Conservation (phyloP, 2,113 vertebrate species). For the Tachysurus fulvidraco region DNA sequence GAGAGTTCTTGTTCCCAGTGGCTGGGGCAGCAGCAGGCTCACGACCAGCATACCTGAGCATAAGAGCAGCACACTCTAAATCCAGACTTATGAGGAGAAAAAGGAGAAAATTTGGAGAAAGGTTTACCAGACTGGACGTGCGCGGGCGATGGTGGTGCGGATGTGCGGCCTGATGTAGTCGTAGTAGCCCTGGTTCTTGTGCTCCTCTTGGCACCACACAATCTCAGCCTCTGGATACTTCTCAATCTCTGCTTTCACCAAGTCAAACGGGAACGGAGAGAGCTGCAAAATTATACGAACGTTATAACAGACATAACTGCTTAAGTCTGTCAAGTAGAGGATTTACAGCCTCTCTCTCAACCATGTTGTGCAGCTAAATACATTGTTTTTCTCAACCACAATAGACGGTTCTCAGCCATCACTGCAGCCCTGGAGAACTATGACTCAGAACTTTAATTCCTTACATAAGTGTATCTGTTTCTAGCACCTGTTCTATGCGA, state of each 20-base stretch:
- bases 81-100: not conserved
- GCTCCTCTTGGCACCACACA: conserved; percentile 98
- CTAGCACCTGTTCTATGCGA: conserved; percentile 88
- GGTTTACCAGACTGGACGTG: conserved; percentile 87
- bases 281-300: conserved; percentile 67
- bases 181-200: conserved; percentile 99
- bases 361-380: not conserved
- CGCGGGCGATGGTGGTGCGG: conserved; percentile 85
- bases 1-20: conserved; percentile 93
- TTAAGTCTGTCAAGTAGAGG: too few species aligned
- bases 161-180: conserved; percentile 97
- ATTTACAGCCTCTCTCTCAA: not conserved
- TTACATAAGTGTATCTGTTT: conserved; percentile 14
- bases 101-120: not conserved
- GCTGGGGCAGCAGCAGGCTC: conserved; percentile 88
- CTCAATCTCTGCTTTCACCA: conserved; percentile 84
- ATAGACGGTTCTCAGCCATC: not conserved
- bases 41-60: conserved; percentile 86
- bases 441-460: not conserved
- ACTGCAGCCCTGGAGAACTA: not conserved
- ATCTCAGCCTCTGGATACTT: conserved; percentile 85
- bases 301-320: not conserved
- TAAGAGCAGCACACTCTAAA: not conserved
- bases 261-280: conserved; percentile 95
- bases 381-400: not conserved